Evolutionary conservation across 2,113 vertebrate species (phyloP).

Genomic region (Chlamydotis undulata): DNA sequence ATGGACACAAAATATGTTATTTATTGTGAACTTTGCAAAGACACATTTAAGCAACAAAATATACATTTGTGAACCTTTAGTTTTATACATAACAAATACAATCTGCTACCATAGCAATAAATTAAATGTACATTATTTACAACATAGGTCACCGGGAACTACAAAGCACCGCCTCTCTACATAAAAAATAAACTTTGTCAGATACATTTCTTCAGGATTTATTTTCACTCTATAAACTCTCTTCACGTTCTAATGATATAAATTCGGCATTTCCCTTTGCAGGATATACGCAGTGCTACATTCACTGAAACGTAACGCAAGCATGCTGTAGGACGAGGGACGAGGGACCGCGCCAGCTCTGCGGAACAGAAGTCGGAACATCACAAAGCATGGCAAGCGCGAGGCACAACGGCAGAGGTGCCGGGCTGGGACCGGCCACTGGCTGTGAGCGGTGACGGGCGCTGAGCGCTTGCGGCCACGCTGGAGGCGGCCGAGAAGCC

Average conservation of each 20-base stretch:
- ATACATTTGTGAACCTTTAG: constrained; percentile 82
- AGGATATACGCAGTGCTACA: constrained; percentile 20
- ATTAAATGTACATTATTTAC: constrained; percentile 90
- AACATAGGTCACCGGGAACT: constrained; percentile 76
- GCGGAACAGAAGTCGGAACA: background rate
- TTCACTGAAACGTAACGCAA: constrained; percentile 2
- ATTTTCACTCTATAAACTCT: constrained; percentile 54
- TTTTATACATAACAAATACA: constrained; percentile 86
- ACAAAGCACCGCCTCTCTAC: constrained; percentile 70
- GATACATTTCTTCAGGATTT: constrained; percentile 28
- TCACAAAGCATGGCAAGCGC: background rate
- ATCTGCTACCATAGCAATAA: constrained; percentile 84
- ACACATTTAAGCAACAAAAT: constrained; percentile 87
- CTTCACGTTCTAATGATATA: constrained; percentile 25
- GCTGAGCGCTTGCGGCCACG: background rate
- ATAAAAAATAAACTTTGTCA: constrained; percentile 69
- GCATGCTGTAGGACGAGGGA: constrained; percentile 21
- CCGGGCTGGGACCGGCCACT: background rate
- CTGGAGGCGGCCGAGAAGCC: background rate
- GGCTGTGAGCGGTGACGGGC: rapidly evolving
- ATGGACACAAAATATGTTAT: constrained; percentile 86
- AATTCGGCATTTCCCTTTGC: constrained; percentile 17
- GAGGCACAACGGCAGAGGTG: background rate
- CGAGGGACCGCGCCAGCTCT: background rate
- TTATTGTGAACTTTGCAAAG: constrained; percentile 87